Base-by-base conservation (phyloP, 2,888 invertebrate genomes). In the Leptura quadrifasciata region DNA sequence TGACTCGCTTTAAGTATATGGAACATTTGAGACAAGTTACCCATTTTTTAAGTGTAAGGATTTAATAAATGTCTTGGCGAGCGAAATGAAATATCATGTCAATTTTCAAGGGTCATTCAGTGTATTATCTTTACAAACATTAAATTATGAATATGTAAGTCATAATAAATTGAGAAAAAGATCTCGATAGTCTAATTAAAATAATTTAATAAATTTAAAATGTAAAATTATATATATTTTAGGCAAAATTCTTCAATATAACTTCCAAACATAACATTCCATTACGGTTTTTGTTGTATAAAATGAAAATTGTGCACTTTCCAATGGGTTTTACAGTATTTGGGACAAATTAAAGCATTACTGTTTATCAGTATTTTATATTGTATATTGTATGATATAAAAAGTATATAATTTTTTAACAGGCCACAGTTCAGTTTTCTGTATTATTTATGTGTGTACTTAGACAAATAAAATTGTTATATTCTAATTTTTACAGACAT, bases 401-500 rank as follows among this genome's bases (percentile, higher is more conserved):
- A 69, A 57, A 12, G 58, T 69, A 39, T 17, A 55, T 31, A 31
- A 57, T 72, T 64, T 79, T 61, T 69, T 76, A 79, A 80, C 81
- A 76, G 78, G 80, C 83, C 83, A 83, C 84, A 82, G 81, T 85
- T 82, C 69, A 58, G 27, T 79, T 79, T 83, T 84, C 83, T 81
- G 78, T 82, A 79, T 81, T 83, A 83, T 85, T 84, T 85, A 85
- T 83, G 82, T 84, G 85, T 87, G 88, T 88, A 88, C 88, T 88
- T 88, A 88, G 87, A 85, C 80, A 84, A 87, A 82, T 85, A 84
- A 87, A 86, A 86, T 87, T 88, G 87, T 88, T 87, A 86, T 85
- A 85, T 86, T 87, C 86, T 88, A 86, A 88, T 88, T 88, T 88
- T 87, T 88, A 86, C 86, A 85, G 80, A 86, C 86, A 82, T 87